Percentiles rank a stretch among this genome's conserved stretches.
Evolutionary conservation across 2,888 invertebrate genomes (phyloP).

Genomic region (Acleris emargana): DNA sequence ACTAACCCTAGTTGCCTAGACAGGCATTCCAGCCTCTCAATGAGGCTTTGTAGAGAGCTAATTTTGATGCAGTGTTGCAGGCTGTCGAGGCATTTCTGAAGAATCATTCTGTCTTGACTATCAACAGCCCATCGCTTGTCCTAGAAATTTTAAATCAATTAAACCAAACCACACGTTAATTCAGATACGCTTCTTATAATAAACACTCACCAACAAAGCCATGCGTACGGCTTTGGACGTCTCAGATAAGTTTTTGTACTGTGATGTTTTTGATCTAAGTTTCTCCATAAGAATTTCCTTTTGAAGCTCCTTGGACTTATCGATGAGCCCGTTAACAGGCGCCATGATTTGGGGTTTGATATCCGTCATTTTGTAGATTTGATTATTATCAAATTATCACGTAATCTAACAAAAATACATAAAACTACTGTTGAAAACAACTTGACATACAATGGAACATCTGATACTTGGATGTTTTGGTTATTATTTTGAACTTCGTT

Average conservation of each 20-base stretch:
- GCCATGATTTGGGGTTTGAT: constrained; percentile 63
- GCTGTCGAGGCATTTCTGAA: constrained; percentile 95
- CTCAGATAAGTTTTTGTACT: constrained; percentile 92
- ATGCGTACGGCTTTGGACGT: constrained; percentile 94
- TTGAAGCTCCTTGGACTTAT: constrained; percentile 84
- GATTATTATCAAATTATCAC: constrained; percentile 28
- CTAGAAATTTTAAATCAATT: constrained; percentile 65
- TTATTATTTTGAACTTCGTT: constrained; percentile 23
- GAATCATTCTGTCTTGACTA: constrained; percentile 91
- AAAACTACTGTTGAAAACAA: constrained; percentile 46
- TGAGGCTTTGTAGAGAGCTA: constrained; percentile 94
- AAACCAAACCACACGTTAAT: constrained; percentile 15
- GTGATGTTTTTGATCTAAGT: constrained; percentile 91
- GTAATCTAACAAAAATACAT: constrained; percentile 33
- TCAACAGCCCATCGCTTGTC: constrained; percentile 96
- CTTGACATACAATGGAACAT: constrained; percentile 51
- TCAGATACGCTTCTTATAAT: constrained; percentile 3
- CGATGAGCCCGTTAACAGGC: constrained; percentile 61
- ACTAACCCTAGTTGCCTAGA: constrained; percentile 93
- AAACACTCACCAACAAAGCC: constrained; percentile 88
- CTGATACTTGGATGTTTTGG: constrained; percentile 49
- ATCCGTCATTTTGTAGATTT: constrained; percentile 63
- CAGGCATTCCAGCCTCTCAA: constrained; percentile 95
- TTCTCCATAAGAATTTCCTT: constrained; percentile 96
- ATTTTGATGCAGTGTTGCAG: constrained; percentile 97